Percentiles rank a stretch among this genome's conserved stretches.
These are phyloP conservation scores for Lophura swinhoii DNA, from an alignment of 2,797 vertebrate genomes.

Conservation along the genomic window DNA sequence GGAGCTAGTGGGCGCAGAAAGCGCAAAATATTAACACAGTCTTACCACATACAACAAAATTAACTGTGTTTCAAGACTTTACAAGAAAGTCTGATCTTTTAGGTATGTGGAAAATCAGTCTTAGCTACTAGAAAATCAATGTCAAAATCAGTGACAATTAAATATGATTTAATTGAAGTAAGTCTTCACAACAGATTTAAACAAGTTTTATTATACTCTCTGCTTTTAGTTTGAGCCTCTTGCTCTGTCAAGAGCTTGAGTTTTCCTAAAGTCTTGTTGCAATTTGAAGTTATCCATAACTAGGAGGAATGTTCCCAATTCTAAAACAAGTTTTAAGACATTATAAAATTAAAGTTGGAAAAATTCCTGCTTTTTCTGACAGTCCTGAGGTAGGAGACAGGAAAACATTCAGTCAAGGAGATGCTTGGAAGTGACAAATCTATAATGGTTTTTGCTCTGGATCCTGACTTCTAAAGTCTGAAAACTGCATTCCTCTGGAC, in stretches of 20 bases:
- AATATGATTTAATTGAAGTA: neutral
- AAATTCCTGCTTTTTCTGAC: neutral
- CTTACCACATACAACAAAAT: neutral
- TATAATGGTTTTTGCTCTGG: neutral
- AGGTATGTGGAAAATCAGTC: neutral
- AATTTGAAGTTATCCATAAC: neutral
- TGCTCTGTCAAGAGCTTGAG: neutral
- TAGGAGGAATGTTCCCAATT: neutral
- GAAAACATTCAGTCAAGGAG: neutral
- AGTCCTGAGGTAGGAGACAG: neutral
- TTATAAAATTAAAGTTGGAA: neutral
- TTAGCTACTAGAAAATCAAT: neutral
- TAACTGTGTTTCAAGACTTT: neutral
- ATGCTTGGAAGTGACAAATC: neutral
- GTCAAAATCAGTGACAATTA: neutral
- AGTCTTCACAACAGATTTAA: neutral
- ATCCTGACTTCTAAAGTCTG: neutral
- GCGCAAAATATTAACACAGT: neutral
- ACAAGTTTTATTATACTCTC: neutral
- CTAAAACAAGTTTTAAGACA: neutral
- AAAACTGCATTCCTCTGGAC: fast-evolving
- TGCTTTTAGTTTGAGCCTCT: neutral
- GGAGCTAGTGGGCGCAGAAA: neutral
- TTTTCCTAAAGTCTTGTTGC: neutral
- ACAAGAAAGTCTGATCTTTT: neutral